Conservation (phyloP, 2,113 vertebrate species). For the Menura novaehollandiae region DNA sequence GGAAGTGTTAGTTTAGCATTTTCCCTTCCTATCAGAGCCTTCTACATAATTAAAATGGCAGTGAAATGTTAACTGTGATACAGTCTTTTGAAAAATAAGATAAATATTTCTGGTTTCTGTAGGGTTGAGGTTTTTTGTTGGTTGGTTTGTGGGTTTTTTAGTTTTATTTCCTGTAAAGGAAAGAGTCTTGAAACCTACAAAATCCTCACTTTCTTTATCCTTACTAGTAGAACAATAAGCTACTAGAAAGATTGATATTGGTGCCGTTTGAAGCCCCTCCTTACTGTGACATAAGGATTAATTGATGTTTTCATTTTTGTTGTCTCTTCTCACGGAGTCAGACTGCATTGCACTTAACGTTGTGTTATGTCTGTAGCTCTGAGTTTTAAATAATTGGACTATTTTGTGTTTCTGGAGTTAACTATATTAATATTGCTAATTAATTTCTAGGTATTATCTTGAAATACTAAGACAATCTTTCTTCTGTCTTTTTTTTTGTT, state of each 20-base stretch:
- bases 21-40: background rate
- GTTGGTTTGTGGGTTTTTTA: background rate
- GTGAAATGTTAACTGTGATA: background rate
- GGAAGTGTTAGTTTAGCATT: background rate
- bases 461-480: background rate
- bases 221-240: background rate
- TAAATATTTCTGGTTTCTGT: background rate
- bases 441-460: background rate
- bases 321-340: background rate
- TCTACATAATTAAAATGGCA: background rate
- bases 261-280: background rate
- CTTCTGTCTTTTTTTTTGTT: background rate
- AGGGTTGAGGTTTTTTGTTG: background rate
- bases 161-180: background rate
- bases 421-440: background rate
- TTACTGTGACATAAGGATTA: background rate
- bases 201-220: background rate
- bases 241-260: background rate
- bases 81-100: background rate
- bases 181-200: background rate
- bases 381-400: background rate
- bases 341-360: background rate
- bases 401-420: background rate
- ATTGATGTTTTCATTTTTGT: background rate
- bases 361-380: background rate